phyloP scores from a whole-genome alignment of 2,888 invertebrate species.

The Psylliodes chrysocephalus region DNA sequence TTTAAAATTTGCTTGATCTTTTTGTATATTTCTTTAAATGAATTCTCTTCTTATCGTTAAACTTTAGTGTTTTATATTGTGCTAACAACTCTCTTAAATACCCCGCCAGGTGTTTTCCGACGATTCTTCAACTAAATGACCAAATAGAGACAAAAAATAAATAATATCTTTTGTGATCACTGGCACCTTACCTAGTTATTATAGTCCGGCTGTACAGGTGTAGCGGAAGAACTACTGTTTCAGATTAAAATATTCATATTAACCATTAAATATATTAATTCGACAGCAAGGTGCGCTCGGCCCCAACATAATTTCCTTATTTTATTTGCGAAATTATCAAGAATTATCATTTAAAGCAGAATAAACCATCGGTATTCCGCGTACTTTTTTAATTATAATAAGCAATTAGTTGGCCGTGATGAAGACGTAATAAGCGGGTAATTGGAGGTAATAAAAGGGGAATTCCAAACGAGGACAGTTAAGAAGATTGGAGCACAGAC shows the following conservation, averaged over 20 bases:
- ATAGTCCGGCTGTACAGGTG: slow-evolving; percentile 36
- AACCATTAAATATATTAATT: slow-evolving; percentile 33
- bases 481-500: too few species aligned
- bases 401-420: neutral
- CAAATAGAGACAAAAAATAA: too few species aligned
- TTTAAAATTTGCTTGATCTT: too few species aligned
- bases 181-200: slow-evolving; percentile 28
- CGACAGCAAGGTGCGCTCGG: slow-evolving; percentile 16
- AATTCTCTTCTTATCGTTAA: too few species aligned
- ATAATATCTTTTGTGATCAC: slow-evolving; percentile 1
- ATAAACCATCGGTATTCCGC: neutral
- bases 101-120: too few species aligned
- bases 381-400: neutral
- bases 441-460: too few species aligned
- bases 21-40: too few species aligned
- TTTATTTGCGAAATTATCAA: slow-evolving; percentile 6
- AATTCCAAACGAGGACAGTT: too few species aligned
- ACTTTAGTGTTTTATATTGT: too few species aligned
- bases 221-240: slow-evolving; percentile 42
- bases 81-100: too few species aligned
- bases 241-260: slow-evolving; percentile 33
- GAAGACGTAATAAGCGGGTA: too few species aligned
- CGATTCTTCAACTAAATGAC: too few species aligned
- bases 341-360: slow-evolving; percentile 2
- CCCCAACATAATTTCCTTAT: neutral